Percentiles rank a stretch among this genome's conserved stretches.
Conservation (phyloP, 2,113 vertebrate genomes). For the Lagenorhynchus albirostris region DNA sequence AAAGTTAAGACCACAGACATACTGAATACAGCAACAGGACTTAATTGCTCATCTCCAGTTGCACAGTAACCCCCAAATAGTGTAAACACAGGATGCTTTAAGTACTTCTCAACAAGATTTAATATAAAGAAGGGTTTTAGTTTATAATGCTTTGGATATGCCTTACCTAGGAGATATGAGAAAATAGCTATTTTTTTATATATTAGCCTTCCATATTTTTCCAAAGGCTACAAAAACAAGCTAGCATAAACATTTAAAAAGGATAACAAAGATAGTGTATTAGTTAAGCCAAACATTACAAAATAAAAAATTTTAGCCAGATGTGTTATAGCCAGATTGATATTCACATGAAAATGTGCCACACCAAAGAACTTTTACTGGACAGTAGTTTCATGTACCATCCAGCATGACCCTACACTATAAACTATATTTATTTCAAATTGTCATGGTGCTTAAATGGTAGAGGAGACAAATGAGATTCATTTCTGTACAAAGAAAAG, state of each 20-base stretch:
- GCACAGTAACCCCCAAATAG: background rate
- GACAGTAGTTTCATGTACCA: background rate
- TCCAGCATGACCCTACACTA: background rate
- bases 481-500: background rate
- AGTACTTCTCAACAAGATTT: constrained; percentile 9
- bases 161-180: background rate
- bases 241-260: background rate
- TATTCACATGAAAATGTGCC: background rate
- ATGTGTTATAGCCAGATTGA: background rate
- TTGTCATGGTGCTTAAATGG: background rate
- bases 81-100: background rate
- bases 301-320: background rate
- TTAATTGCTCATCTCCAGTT: background rate
- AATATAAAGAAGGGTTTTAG: background rate
- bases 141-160: constrained; percentile 7
- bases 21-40: background rate
- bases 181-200: constrained; percentile 3
- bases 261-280: background rate
- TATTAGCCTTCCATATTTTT: background rate
- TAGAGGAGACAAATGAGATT: background rate
- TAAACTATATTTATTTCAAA: background rate
- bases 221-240: background rate
- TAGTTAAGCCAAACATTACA: constrained; percentile 30
- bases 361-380: background rate
- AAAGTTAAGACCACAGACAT: constrained; percentile 16